These are phyloP conservation scores for Mythimna loreyi DNA, from an alignment of 2,888 invertebrate genomes.

Conservation along the genomic window DNA sequence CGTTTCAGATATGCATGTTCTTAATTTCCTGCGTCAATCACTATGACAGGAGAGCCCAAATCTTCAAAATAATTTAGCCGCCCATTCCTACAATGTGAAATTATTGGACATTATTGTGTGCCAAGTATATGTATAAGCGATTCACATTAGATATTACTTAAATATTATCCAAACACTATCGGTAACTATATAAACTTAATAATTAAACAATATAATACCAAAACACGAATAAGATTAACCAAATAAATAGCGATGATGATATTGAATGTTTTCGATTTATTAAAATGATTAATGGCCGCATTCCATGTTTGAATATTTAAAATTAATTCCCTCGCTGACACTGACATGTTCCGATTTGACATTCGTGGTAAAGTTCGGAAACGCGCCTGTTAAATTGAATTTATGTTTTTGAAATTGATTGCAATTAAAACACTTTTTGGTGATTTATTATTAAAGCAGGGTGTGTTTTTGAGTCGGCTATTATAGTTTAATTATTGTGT, in stretches of 20 bases:
- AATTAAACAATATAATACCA: neutral
- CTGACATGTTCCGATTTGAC: conserved; percentile 58
- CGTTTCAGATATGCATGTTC: neutral
- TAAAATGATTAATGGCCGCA: conserved; percentile 36
- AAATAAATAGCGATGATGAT: conserved; percentile 6
- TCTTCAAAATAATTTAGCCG: neutral
- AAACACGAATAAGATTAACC: conserved; percentile 17
- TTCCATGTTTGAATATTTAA: conserved; percentile 47
- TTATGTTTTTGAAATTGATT: conserved; percentile 48
- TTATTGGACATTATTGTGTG: neutral
- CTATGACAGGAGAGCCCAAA: neutral
- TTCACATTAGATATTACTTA: neutral
- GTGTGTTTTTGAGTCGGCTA: neutral
- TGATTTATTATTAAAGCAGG: conserved; percentile 41
- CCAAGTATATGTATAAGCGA: neutral
- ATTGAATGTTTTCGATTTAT: conserved; percentile 18
- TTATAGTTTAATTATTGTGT: conserved; percentile 9
- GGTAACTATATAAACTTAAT: neutral
- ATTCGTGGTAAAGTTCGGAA: conserved; percentile 47
- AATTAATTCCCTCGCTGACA: conserved; percentile 48
- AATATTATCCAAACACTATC: neutral
- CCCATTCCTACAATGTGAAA: neutral
- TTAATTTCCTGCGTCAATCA: too few relatives aligned
- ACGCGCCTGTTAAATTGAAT: conserved; percentile 45
- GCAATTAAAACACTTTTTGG: conserved; percentile 45